Evolutionary conservation across 2,113 vertebrate genomes (phyloP), one percentile per base, ranked within the genome.

Genomic region (human (Homo sapiens)): DNA sequence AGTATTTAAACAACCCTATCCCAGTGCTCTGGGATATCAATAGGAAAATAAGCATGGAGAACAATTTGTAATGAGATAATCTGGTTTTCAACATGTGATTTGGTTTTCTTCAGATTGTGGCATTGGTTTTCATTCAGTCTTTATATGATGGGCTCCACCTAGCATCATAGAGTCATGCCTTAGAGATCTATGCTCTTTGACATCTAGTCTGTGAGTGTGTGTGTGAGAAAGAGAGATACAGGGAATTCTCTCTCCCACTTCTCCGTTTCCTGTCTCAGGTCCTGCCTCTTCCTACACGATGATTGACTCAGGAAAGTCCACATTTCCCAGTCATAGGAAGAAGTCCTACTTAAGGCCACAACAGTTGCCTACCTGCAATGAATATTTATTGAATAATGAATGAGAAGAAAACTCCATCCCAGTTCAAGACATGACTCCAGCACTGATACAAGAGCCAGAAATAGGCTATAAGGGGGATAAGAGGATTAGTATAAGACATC

Each of bases 301-400:
- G 30, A 59, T 8, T 76, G 30, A 93, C 64, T 87, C n/a, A 30
- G 78, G 55, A 95, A 96, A 92, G 82, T 20, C 35, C 78, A 50
- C 38, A 43, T 95, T 48, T 61, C 35, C 43, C 9, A 78, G 13
- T 43, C 22, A 11, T 30, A 57, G 89, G 23, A 81, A 81, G 61
- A 81, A 48, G 43, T 30, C 35, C 22, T 80, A 35, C 59, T 40
- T 80, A 52, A 88, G 81, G 22, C 18, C 55, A 72, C 55, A 68
- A 11, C 5, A 86, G 30, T 5, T 64, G 61, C 61, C 27, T 30
- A 64, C 11, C 32, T 52, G 16, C 8, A 25, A 72, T 93, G 57
- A 86, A 52, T 85, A 89, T 38, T 85, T 81, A n/a, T 82, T 52
- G 38, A 93, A 79, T 86, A 88, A 68, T 23, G 30, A 90, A 90